Base-by-base conservation (phyloP, 2,797 vertebrate genomes). In the Artibeus lituratus region DNA sequence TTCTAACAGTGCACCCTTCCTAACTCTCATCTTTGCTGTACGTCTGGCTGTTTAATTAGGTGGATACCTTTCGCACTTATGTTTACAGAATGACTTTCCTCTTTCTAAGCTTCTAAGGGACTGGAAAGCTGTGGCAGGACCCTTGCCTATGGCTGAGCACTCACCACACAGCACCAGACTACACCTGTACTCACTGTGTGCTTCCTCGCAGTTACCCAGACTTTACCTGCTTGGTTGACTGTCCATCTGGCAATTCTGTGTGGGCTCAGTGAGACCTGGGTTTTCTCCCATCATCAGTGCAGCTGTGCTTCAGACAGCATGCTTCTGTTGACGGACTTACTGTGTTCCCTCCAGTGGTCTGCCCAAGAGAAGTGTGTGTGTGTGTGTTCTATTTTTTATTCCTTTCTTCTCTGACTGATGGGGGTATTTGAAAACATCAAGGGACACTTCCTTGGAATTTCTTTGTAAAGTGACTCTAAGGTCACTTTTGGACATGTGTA, bases 31-130 rank as follows among this genome's bases (percentile, higher is more conserved):
- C 2, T 16, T 37, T 49, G 18, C 55, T 67, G 77, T 76, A 16
- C 47, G 21, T 9, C 18, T 18, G 47, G 15, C 55, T 91, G 22
- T 78, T 92, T 96, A 93, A 93, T 18, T 49, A 83, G 18, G 19
- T 53, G 81, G 1, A 11, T 86, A 14, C 26, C 11, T 81, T 32
- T 87, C 24, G 7, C 10, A 51, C 62, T 29, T n/a, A 5, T 35
- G 12, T 57, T 78, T 78, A 24, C 67, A 8, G 1, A 24, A 11
- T 15, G 9, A 5, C 10, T 24, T 32, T 85, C 76, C 29, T 57
- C 53, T 70, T 49, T 81, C 12, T 72, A 76, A 59, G 7, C 11
- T 67, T 80, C 44, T 47, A 7, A 78, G 42, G 26, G 12, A 29
- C 22, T 42, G 42, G 14, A 19, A 74, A 3, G 5, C 3, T 76